Conservation (phyloP, 2,113 vertebrate species). For the Dendropsophus ebraccatus region DNA sequence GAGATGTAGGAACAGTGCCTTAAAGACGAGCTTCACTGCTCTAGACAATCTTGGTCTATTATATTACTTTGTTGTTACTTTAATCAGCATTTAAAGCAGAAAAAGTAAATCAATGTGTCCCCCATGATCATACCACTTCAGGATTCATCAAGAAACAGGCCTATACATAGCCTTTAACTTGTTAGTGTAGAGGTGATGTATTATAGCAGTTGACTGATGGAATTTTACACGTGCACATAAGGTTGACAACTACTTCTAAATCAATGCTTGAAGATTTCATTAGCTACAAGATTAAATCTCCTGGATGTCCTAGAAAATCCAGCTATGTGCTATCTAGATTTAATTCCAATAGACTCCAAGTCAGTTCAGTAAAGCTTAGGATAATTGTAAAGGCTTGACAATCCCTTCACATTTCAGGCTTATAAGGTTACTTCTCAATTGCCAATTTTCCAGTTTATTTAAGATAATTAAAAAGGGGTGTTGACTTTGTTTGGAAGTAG, state of each 20-base stretch:
- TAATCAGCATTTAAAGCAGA: background rate
- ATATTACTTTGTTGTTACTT: background rate
- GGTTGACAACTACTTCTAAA: conserved; percentile 46
- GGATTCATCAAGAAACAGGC: conserved; percentile 10
- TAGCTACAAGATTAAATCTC: conserved; percentile 46
- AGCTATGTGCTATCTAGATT: conserved; percentile 45
- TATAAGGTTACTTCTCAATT: conserved; percentile 21
- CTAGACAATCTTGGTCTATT: background rate
- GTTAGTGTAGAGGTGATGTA: conserved; percentile 21
- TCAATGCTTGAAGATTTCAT: conserved; percentile 44
- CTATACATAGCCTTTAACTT: conserved; percentile 4
- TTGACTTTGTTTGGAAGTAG: background rate
- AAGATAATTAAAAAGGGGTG: conserved; percentile 9
- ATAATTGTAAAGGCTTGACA: conserved; percentile 37
- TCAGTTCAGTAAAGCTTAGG: conserved; percentile 40
- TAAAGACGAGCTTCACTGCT: background rate
- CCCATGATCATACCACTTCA: background rate
- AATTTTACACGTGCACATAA: conserved; percentile 32
- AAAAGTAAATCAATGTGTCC: background rate
- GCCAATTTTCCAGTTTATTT: conserved; percentile 14
- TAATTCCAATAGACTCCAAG: conserved; percentile 37
- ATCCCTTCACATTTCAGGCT: conserved; percentile 7
- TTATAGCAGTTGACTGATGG: conserved; percentile 27
- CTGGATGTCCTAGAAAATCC: conserved; percentile 41
- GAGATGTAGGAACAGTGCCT: background rate